A percentile compares a stretch with the other conserved stretches of the same genome.
Conservation (phyloP, 23 tunicate species). For the Ciona savignyi region DNA sequence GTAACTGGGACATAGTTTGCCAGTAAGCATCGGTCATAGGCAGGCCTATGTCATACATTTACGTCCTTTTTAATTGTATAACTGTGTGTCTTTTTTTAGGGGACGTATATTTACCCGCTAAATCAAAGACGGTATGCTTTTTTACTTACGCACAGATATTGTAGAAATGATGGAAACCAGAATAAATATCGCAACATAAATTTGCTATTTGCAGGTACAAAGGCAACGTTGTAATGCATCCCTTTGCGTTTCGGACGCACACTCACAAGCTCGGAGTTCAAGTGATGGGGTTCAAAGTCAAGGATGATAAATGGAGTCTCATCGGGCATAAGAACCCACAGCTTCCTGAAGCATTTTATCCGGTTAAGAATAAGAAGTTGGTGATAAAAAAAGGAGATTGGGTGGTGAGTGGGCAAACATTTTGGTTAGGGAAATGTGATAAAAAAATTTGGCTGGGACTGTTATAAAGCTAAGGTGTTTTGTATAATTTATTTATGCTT, state of each 20-base stretch:
- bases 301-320: conserved; percentile 24
- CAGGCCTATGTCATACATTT: too few species aligned
- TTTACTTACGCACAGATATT: background rate
- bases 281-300: conserved; percentile 18
- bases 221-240: conserved; percentile 22
- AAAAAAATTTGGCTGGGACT: too few species aligned
- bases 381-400: conserved; percentile 17
- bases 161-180: background rate
- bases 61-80: too few species aligned
- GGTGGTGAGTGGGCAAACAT: too few species aligned
- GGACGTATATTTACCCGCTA: background rate
- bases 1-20: conserved; percentile 21
- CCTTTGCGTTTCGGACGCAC: conserved; percentile 50
- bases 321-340: conserved; percentile 39
- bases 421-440: too few species aligned
- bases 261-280: conserved; percentile 26
- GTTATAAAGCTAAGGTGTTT: too few species aligned
- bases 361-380: conserved; percentile 22
- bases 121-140: background rate
- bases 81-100: too few species aligned
- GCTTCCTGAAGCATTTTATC: conserved; percentile 35
- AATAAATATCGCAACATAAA: background rate
- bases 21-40: too few species aligned
- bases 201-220: conserved; percentile 21
- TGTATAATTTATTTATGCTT: background rate